phyloP scores from a whole-genome alignment of 2,113 vertebrate genomes.

The Uropsilus gracilis region DNA sequence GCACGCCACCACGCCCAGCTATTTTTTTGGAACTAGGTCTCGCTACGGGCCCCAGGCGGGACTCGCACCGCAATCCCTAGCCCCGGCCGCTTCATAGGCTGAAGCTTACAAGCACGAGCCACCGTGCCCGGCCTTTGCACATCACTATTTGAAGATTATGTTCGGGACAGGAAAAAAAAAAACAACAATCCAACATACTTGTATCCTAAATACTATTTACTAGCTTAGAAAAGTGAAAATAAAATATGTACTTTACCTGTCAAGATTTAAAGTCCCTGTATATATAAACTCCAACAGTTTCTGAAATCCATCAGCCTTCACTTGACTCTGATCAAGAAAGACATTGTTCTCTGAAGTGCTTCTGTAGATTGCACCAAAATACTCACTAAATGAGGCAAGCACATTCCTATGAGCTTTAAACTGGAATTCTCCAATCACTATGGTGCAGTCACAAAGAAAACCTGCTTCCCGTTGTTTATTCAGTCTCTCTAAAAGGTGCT shows the following conservation, averaged over 20 bases:
- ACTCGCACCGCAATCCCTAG: no score
- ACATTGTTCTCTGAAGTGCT: constrained; percentile 87
- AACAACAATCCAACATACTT: not conserved
- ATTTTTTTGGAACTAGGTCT: no score
- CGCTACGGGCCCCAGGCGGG: no score
- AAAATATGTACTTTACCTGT: constrained; percentile 88
- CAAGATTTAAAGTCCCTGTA: constrained; percentile 94
- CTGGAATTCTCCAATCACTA: constrained; percentile 89
- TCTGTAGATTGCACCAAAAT: constrained; percentile 91
- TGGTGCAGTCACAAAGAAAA: constrained; percentile 92
- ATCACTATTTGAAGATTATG: not conserved
- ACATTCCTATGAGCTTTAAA: constrained; percentile 95
- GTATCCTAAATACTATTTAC: not conserved
- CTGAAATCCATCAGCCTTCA: constrained; percentile 93
- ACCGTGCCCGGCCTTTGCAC: no score
- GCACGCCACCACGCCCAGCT: no score
- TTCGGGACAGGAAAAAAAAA: not conserved
- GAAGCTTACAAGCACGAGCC: no score
- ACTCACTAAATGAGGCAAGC: constrained; percentile 96
- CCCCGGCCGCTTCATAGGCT: no score
- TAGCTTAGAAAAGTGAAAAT: constrained; percentile 15
- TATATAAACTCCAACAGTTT: constrained; percentile 97
- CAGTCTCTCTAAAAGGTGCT: constrained; percentile 90
- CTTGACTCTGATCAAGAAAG: constrained; percentile 93
- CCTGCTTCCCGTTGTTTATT: constrained; percentile 90